A percentile compares a stretch with the other conserved stretches of the same genome.
Evolutionary conservation across 2,797 vertebrate species (phyloP).

Genomic region (Phoeniculus purpureus): DNA sequence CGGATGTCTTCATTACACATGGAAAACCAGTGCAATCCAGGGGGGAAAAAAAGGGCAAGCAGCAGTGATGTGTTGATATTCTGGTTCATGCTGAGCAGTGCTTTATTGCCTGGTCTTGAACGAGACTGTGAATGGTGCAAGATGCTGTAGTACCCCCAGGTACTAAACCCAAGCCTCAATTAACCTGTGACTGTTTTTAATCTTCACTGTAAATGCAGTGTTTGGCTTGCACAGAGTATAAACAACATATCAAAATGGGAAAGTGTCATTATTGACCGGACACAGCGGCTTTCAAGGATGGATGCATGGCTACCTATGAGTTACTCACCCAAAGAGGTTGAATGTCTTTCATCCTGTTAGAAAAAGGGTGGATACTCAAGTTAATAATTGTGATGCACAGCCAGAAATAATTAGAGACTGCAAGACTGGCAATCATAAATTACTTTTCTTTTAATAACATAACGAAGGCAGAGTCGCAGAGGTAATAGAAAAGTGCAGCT

Average conservation of each 20-base stretch:
- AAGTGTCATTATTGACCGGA: background rate
- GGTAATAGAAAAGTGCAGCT: conserved; percentile 70
- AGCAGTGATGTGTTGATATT: conserved; percentile 19
- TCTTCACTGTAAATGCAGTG: background rate
- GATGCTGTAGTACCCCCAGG: background rate
- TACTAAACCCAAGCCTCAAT: background rate
- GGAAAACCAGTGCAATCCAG: conserved; percentile 39
- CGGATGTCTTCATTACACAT: conserved; percentile 48
- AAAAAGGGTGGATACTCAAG: conserved; percentile 41
- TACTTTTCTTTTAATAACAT: conserved; percentile 70
- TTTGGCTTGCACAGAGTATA: background rate
- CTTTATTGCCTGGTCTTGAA: conserved; percentile 8
- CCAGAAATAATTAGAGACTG: conserved; percentile 73
- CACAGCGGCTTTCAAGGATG: background rate
- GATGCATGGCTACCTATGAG: background rate
- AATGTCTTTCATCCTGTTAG: conserved; percentile 34
- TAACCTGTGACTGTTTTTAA: background rate
- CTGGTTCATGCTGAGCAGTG: background rate
- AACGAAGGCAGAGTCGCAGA: conserved; percentile 61
- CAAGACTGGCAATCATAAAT: conserved; percentile 74
- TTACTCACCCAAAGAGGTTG: background rate
- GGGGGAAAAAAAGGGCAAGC: background rate
- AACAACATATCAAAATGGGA: background rate
- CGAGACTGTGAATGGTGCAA: background rate
- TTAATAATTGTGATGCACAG: conserved; percentile 70